Percentiles rank a stretch among this genome's conserved stretches.
phyloP scores from a whole-genome alignment of 2,888 invertebrate genomes.

The Sclerodermus sp. region DNA sequence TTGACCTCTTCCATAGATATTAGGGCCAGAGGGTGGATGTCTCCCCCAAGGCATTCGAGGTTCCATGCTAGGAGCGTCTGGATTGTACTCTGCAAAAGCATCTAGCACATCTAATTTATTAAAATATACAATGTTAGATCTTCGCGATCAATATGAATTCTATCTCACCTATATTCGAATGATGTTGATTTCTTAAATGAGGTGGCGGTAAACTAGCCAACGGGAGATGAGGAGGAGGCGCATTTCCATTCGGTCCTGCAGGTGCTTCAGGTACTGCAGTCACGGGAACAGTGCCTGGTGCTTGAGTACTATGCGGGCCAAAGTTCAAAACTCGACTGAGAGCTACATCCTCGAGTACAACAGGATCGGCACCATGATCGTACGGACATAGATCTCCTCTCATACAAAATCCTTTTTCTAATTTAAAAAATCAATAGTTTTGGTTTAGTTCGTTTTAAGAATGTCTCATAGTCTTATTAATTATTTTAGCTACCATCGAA shows the following conservation, averaged over 20 bases:
- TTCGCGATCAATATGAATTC: not conserved
- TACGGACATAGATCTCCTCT: conserved; percentile 94
- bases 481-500: conserved; percentile 84
- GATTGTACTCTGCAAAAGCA: conserved; percentile 71
- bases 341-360: conserved; percentile 86
- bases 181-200: conserved; percentile 55
- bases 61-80: conserved; percentile 76
- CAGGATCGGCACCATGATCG: conserved; percentile 96
- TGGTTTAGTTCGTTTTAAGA: no score
- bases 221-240: conserved; percentile 53
- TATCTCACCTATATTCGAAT: conserved; percentile 54
- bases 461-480: conserved; percentile 11
- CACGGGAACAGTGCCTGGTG: conserved; percentile 47
- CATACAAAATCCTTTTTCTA: conserved; percentile 94
- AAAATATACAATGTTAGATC: not conserved
- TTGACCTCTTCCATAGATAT: conserved; percentile 58
- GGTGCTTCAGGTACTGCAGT: conserved; percentile 44
- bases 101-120: conserved; percentile 27
- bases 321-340: conserved; percentile 62
- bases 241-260: conserved; percentile 53
- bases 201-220: conserved; percentile 54
- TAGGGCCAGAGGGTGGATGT: conserved; percentile 44
- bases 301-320: conserved; percentile 57
- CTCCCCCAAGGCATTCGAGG: conserved; percentile 56
- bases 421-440: not conserved